phyloP scores from a whole-genome alignment of 2,797 vertebrate species.

The Xiphorhynchus erythropygius region DNA sequence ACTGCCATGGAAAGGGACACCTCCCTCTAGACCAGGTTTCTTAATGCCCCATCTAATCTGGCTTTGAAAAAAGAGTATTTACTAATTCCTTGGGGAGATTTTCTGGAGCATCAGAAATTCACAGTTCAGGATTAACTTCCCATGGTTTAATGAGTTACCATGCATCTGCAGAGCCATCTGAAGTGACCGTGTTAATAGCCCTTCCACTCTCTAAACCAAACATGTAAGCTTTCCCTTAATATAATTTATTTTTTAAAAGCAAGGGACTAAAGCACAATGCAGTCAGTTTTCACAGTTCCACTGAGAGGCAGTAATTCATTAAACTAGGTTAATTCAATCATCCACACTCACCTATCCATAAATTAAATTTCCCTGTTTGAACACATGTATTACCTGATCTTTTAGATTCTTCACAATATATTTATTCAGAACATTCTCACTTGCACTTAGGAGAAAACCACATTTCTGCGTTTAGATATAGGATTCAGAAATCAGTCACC shows the following conservation, averaged over 20 bases:
- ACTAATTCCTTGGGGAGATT: rapidly evolving
- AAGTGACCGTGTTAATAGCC: background rate
- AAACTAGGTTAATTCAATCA: conserved; percentile 1
- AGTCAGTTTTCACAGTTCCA: background rate
- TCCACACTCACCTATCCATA: background rate
- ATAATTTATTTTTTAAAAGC: background rate
- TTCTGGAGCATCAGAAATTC: background rate
- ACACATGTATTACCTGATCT: background rate
- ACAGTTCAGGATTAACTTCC: background rate
- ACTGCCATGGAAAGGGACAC: background rate
- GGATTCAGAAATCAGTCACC: background rate
- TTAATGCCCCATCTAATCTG: background rate
- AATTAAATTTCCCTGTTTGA: background rate
- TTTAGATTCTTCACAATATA: background rate
- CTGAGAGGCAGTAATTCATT: background rate
- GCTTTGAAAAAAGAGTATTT: background rate
- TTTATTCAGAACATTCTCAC: background rate
- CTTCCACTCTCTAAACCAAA: background rate
- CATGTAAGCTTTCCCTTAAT: background rate
- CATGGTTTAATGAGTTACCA: rapidly evolving
- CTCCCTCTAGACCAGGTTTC: background rate
- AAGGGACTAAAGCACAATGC: background rate
- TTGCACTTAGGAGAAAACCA: background rate
- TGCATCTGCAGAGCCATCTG: background rate
- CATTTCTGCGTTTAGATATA: background rate